Conservation (phyloP, 2,113 vertebrate species). For the Oncorhynchus masou region DNA sequence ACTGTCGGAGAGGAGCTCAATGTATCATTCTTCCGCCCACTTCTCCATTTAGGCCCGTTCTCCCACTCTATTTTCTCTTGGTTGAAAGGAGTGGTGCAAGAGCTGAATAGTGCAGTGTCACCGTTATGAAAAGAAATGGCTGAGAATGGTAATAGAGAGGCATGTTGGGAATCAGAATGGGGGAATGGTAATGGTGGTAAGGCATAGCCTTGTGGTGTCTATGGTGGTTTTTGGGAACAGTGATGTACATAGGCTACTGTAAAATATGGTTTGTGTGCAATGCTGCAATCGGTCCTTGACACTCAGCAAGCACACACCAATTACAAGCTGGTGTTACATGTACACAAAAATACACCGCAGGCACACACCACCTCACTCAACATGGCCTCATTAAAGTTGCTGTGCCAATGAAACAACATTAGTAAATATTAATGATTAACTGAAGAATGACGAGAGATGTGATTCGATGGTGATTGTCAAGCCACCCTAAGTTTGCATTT, state of each 20-base stretch:
- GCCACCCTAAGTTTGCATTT: neutral
- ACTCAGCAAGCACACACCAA: no score
- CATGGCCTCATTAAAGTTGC: neutral
- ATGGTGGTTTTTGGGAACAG: neutral
- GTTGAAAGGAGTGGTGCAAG: conserved; percentile 11
- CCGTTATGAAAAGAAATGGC: neutral
- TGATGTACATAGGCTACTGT: neutral
- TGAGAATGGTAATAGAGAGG: neutral
- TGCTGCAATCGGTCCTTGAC: neutral
- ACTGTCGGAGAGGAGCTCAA: neutral
- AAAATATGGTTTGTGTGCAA: neutral
- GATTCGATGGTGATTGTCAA: neutral
- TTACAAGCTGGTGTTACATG: no score
- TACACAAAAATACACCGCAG: no score
- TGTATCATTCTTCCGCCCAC: neutral
- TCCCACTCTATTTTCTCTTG: conserved; percentile 9
- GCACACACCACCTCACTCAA: neutral
- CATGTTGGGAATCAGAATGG: neutral
- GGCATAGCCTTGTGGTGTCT: conserved; percentile 1
- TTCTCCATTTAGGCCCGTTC: neutral
- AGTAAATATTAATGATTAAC: conserved; percentile 1
- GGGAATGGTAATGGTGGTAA: conserved; percentile 8
- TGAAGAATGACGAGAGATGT: no score
- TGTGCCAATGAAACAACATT: neutral
- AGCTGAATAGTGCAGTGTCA: conserved; percentile 62